Conservation (phyloP, 2,797 vertebrate species). For the Enteromius afrohamiltoni region DNA sequence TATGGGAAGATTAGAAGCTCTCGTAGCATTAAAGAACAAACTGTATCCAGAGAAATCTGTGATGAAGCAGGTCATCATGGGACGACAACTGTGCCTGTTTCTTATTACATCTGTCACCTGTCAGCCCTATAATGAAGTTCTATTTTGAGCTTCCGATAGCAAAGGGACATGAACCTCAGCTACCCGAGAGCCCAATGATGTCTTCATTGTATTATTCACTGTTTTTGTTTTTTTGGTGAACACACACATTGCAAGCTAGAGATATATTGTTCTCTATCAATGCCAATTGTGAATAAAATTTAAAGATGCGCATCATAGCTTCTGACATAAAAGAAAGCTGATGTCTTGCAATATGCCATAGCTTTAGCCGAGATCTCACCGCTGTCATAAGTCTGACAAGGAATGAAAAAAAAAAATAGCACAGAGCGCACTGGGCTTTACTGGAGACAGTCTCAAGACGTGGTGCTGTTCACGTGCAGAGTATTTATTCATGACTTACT, state of each 20-base stretch:
- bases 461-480: background rate
- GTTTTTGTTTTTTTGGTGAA: background rate
- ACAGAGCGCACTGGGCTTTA: background rate
- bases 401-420: background rate
- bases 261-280: background rate
- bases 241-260: background rate
- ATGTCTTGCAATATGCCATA: background rate
- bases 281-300: background rate
- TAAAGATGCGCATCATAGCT: background rate
- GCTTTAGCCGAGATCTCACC: background rate
- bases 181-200: background rate
- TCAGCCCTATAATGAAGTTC: slow-evolving; percentile 78
- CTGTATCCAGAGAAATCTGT: slow-evolving; percentile 47
- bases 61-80: slow-evolving; percentile 71
- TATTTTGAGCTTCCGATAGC: slow-evolving; percentile 68
- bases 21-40: slow-evolving; percentile 18
- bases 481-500: background rate
- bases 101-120: slow-evolving; percentile 77
- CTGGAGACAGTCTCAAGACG: background rate
- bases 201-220: background rate
- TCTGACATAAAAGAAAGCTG: background rate
- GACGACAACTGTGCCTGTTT: slow-evolving; percentile 65
- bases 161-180: slow-evolving; percentile 26
- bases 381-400: background rate
- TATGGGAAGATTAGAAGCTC: slow-evolving; percentile 20